Evolutionary conservation across 2,113 vertebrate species (phyloP), one percentile per base, ranked within the genome.

Genomic region (Typhlomys cinereus): DNA sequence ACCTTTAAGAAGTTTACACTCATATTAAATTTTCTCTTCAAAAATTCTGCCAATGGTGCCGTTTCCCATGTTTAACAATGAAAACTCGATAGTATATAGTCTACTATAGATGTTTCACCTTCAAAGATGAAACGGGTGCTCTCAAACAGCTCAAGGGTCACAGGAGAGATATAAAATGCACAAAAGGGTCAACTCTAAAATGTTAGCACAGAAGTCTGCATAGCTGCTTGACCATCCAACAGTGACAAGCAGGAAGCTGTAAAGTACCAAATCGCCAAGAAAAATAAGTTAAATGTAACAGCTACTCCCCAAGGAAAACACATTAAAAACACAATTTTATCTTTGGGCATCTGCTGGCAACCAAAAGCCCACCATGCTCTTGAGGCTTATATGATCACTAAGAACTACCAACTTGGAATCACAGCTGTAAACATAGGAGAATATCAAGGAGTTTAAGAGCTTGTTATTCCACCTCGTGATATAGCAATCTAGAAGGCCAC

Each of bases 131-230:
- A 95, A 89, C 46, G 73, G 48, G 41, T 69, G 88, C 89, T 87
- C 94, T 92, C 36, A 89, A 89, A 93, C 15, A 64, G 27, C 90
- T 90, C 90, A 80, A 84, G 82, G 85, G 71, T 89, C 66, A 85
- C n/a, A 74, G 29, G 36, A 93, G 52, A 95, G 34, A 95, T 48
- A 15, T 50, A 91, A 96, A 96, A 92, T 66, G 52, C 13, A 76
- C 79, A 87, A 93, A 95, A 94, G 71, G 75, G 92, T 78, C 86
- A 90, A 64, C 93, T 96, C 92, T 89, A 20, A 93, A 92, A 91
- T 88, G 31, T 75, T 86, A 34, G 44, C 27, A 64, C 75, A 5
- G 21, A 59, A 61, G 50, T 76, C 91, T 89, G 75, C 78, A 27
- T 94, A 90, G 50, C 84, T 62, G 36, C 69, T 44, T 90, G 66